A percentile compares a stretch with the other conserved stretches of the same genome.
phyloP scores from a whole-genome alignment of 2,888 invertebrate genomes.

The Gnatocerus cornutus region DNA sequence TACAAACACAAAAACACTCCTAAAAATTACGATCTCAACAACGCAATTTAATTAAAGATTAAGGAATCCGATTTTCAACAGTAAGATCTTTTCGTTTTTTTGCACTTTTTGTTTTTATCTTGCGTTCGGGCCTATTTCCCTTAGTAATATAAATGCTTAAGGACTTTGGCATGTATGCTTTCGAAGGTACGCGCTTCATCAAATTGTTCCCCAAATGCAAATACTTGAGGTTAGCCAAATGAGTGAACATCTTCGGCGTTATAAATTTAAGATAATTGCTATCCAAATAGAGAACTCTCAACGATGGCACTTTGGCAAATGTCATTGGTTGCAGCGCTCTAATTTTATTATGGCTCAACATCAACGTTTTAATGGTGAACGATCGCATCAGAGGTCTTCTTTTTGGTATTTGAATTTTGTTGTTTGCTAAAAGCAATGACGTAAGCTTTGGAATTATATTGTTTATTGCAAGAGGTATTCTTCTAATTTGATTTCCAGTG shows the following conservation, averaged over 20 bases:
- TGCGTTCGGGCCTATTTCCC: conserved; percentile 34
- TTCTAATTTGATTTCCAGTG: conserved; percentile 62
- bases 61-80: no score
- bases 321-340: conserved; percentile 57
- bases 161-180: conserved; percentile 29
- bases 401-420: conserved; percentile 59
- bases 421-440: conserved; percentile 60
- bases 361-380: conserved; percentile 59
- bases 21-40: no score
- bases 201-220: conserved; percentile 64
- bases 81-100: not conserved
- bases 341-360: conserved; percentile 65
- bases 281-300: conserved; percentile 65
- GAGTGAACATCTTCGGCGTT: conserved; percentile 57
- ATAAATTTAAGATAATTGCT: conserved; percentile 61
- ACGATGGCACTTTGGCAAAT: conserved; percentile 59
- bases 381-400: conserved; percentile 60
- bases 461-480: conserved; percentile 58
- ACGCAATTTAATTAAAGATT: no score
- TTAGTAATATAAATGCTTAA: conserved; percentile 40
- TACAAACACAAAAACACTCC: no score
- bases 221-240: conserved; percentile 61
- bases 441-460: conserved; percentile 57
- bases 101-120: not conserved
- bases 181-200: conserved; percentile 33